Percentiles rank a stretch among this genome's conserved stretches.
These are phyloP conservation scores for Miltochrista miniata DNA, from an alignment of 2,888 invertebrate species.

Conservation along the genomic window DNA sequence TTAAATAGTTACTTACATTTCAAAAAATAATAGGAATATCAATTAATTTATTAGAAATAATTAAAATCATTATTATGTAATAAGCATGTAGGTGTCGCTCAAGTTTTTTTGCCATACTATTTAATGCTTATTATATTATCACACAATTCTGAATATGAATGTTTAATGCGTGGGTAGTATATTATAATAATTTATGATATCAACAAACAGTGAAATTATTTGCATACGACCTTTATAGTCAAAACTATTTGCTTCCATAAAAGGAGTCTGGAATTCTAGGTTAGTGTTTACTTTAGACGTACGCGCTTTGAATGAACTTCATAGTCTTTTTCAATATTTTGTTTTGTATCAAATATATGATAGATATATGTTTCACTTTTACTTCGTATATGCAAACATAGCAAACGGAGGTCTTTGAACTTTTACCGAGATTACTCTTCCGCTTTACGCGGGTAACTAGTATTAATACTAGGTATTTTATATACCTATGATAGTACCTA, in stretches of 20 bases:
- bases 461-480: too few relatives aligned
- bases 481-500: too few relatives aligned
- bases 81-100: too few relatives aligned
- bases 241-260: not conserved
- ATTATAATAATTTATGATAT: not conserved
- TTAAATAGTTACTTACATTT: too few relatives aligned
- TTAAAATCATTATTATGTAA: too few relatives aligned
- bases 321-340: not conserved
- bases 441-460: too few relatives aligned
- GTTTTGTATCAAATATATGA: not conserved
- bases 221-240: constrained; percentile 1
- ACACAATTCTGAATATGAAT: too few relatives aligned
- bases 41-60: too few relatives aligned
- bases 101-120: too few relatives aligned
- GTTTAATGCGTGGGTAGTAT: too few relatives aligned
- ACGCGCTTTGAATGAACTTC: constrained; percentile 2
- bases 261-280: constrained; percentile 3
- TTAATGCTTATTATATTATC: too few relatives aligned
- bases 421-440: not conserved
- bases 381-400: not conserved
- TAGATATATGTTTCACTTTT: not conserved
- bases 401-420: not conserved
- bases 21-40: too few relatives aligned
- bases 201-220: not conserved
- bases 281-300: not conserved